Conservation (phyloP, 2,888 invertebrate genomes). For the Apodemia hepburni region DNA sequence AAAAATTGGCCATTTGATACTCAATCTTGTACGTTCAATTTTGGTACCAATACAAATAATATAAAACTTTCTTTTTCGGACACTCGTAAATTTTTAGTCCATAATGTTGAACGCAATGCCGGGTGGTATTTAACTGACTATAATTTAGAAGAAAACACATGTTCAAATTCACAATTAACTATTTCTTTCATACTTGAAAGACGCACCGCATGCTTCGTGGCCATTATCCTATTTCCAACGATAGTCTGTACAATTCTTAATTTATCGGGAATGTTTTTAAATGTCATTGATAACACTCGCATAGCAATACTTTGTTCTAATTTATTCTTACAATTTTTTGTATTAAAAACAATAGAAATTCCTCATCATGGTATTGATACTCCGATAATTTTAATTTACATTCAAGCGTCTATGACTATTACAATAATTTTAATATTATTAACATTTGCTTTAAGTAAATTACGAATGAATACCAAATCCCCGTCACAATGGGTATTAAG, state of each 20-base stretch:
- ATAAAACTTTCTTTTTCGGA: slow-evolving; percentile 31
- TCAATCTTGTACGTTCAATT: slow-evolving; percentile 39
- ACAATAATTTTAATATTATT: no score
- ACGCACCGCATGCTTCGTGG: slow-evolving; percentile 38
- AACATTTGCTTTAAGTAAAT: no score
- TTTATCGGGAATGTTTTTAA: no score
- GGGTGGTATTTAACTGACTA: slow-evolving; percentile 48
- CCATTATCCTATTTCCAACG: slow-evolving; percentile 33
- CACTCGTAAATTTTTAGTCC: slow-evolving; percentile 30
- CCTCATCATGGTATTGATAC: no score
- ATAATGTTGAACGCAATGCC: slow-evolving; percentile 38
- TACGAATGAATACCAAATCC: no score
- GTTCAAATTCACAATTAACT: slow-evolving; percentile 33
- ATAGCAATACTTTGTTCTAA: no score
- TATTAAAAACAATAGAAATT: no score
- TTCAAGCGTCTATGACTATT: no score
- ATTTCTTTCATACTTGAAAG: slow-evolving; percentile 45
- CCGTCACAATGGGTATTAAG: slow-evolving; percentile 34
- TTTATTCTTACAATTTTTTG: no score
- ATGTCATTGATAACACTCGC: no score
- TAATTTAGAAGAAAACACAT: slow-evolving; percentile 30
- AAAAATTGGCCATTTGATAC: slow-evolving; percentile 45
- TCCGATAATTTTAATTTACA: no score
- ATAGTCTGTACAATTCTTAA: slow-evolving; percentile 38
- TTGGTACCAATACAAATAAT: slow-evolving; percentile 26